Base-by-base conservation (phyloP, 2,113 vertebrate species). In the Rafetus swinhoei region DNA sequence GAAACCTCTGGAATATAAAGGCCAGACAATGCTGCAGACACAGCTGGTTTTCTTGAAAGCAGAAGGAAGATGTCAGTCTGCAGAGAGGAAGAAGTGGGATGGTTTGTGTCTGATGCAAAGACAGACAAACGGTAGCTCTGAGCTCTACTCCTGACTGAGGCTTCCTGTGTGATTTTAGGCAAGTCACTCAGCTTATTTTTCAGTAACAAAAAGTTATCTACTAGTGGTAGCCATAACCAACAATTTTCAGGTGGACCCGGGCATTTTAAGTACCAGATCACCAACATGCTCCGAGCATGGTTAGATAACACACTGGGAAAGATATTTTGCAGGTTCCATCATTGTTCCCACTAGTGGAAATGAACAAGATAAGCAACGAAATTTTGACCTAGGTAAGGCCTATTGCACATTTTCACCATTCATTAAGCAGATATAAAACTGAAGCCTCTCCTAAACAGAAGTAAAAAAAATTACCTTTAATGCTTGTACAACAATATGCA, bases 1-100 rank as follows among this genome's bases (percentile, higher is more conserved):
- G 84, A 97, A 96, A 97, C 86, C 95, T 93, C 93, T 96, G 95
- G 93, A 95, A 93, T 88, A 95, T 92, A 94, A 93, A 92, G 91
- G 93, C 93, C 95, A 94, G 90, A 87, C 84, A 93, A 84, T 1
- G 0, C 83, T 89, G 85, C 86, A 88, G 89, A 95, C 92, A 94
- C 96, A 97, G 96, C 95, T 97, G 95, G 90, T 92, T 91, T 39
- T 82, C 87, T 88, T 2, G 54, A 82, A 72, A 0, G 0, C 85
- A 92, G 87, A 53, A 90, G 92, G 3, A 11, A 86, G 19, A 92
- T 0, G 2, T 82, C 92, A 92, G 83, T 6, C 1, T 1, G 32
- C 2, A 82, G 90, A 86, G 55, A 59, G 85, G 90, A 45, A 57
- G 91, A 50, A 32, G 82, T 74, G 90, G 95, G 91, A 93, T 11